Base-by-base conservation (phyloP, 37 sponge, comb jelly and placozoan genomes). In the Halisarca cf. caerulea region DNA sequence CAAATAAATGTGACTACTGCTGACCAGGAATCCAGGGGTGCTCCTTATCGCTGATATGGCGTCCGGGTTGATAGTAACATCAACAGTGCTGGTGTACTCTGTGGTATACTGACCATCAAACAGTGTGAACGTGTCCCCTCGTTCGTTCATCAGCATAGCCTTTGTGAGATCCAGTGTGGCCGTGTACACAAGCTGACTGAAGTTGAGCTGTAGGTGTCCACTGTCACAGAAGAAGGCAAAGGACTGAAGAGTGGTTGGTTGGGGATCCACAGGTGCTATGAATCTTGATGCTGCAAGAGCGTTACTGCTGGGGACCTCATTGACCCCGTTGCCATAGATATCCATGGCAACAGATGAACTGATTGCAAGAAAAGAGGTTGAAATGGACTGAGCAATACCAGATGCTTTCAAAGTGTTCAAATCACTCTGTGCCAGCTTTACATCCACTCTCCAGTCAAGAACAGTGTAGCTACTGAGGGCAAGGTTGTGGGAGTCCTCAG, bases 91-190 rank as follows among this genome's bases (percentile, higher is more conserved):
- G 15, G 34, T 68, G 69, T 68, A 68, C 69, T 30, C 69, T 3
- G 30, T 30, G 1, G 2, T 4, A 4, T 68, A 68, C 35, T 28
- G 2, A 17, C 69, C 69, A 8, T 68, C 35, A 28, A 28, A 68
- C 30, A 68, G 32, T 28, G 69, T 68, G 30, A 68, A 18, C 2
- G 35, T 32, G 17, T 68, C 69, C 35, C 33, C 33, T 30, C 69
- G n/a, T 34, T 68, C 69, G 35, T 68, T 68, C 69, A 34, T 34
- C 69, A 68, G 69, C 69, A 28, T 34, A 17, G 35, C 11, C 69
- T 68, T 28, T 2, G 69, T 68, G 69, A 68, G 69, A 34, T 68
- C 69, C 30, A 68, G 35, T 2, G 69, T 68, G 17, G 32, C 35
- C 0, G 69, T 68, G 69, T 68, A 27, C 4, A 68, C 69, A 3